Evolutionary conservation across 1,140 invertebrate genomes (phyloP).

Genomic region (Ladona fulva): DNA sequence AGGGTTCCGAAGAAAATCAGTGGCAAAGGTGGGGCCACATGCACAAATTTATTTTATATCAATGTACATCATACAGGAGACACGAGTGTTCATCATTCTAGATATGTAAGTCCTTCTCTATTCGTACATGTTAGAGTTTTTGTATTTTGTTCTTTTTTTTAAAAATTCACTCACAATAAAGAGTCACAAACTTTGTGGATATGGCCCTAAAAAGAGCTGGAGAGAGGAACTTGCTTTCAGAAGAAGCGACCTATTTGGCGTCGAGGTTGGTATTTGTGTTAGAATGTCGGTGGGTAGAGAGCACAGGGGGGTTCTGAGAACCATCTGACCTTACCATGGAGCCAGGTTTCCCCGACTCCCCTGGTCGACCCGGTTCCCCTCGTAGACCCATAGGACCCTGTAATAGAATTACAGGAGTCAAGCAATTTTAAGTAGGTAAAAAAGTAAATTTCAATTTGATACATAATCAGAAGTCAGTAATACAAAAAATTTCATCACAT

Average conservation of each 20-base stretch:
- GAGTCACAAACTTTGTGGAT: slow-evolving; percentile 4
- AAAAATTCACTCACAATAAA: slow-evolving; percentile 7
- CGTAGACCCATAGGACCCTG: slow-evolving; percentile 83
- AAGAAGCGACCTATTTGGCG: slow-evolving; percentile 2
- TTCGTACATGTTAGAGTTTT: slow-evolving; percentile 7
- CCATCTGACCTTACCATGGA: slow-evolving; percentile 56
- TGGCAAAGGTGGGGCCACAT: slow-evolving; percentile 3
- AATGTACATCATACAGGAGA: slow-evolving; percentile 5
- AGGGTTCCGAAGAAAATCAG: slow-evolving; percentile 15
- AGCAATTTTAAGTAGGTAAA: neutral
- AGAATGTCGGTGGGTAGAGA: slow-evolving; percentile 2
- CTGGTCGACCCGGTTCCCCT: slow-evolving; percentile 65
- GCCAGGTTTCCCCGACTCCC: slow-evolving; percentile 64
- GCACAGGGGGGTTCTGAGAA: slow-evolving; percentile 22
- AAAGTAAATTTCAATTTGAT: too few relatives aligned
- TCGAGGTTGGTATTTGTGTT: slow-evolving; percentile 11
- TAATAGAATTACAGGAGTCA: slow-evolving; percentile 26
- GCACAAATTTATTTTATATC: slow-evolving; percentile 7
- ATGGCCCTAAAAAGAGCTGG: slow-evolving; percentile 5
- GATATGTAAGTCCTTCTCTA: slow-evolving; percentile 9
- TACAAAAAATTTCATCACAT: too few relatives aligned
- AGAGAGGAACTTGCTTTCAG: neutral
- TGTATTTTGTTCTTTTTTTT: slow-evolving; percentile 4
- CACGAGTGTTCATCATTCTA: slow-evolving; percentile 9
- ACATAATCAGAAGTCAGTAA: too few relatives aligned